A percentile compares a stretch with the other conserved stretches of the same genome.
Evolutionary conservation across 1,140 invertebrate genomes (phyloP).

Genomic region (Myzus persicae): DNA sequence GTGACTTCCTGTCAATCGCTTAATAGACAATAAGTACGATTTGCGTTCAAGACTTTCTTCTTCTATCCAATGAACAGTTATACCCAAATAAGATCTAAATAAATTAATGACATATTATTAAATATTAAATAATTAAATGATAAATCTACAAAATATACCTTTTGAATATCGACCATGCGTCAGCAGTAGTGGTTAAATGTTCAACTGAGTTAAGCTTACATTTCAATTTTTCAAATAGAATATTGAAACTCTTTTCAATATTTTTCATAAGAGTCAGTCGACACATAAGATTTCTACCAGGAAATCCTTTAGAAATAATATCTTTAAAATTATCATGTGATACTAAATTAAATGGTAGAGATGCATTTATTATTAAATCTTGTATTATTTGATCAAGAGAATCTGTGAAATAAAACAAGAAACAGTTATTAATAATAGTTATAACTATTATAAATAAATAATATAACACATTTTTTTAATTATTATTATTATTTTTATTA

Average conservation of each 20-base stretch:
- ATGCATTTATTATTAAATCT: constrained; percentile 6
- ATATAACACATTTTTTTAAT: too few relatives aligned
- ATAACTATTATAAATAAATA: constrained; percentile 11
- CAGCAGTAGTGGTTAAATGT: background rate
- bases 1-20: constrained; percentile 1
- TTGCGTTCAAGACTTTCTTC: background rate
- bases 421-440: background rate
- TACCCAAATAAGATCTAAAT: background rate
- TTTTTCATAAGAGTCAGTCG: constrained; percentile 2
- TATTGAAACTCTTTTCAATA: background rate
- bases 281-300: background rate
- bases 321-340: background rate
- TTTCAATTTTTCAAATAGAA: background rate
- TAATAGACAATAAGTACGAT: constrained; percentile 17
- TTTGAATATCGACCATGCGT: constrained; percentile 3
- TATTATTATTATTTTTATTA: too few relatives aligned
- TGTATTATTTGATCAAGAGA: background rate
- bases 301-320: background rate
- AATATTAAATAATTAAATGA: background rate
- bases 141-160: constrained; percentile 2
- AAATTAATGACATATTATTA: background rate
- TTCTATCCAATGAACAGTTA: constrained; percentile 15
- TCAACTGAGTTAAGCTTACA: background rate
- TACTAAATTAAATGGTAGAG: background rate
- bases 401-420: background rate